Evolutionary conservation across 1,140 invertebrate species (phyloP).

Genomic region (Microplitis mediator): DNA sequence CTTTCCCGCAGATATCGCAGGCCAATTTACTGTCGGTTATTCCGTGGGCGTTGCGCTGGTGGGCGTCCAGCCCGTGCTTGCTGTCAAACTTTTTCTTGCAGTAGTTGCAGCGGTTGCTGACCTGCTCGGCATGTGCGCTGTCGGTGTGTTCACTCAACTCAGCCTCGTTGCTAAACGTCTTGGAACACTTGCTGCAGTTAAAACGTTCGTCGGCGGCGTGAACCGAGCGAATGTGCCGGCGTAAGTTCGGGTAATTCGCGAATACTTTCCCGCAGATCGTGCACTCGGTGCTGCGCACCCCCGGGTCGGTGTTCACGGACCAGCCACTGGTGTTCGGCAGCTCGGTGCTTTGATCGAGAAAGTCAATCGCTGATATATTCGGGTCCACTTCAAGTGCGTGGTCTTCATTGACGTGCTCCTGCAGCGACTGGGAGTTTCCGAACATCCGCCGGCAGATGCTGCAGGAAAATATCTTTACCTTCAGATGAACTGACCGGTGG

Average conservation of each 20-base stretch:
- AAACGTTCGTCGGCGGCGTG: constrained; percentile 60
- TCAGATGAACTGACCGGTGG: constrained; percentile 70
- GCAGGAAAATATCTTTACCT: constrained; percentile 70
- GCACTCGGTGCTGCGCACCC: constrained; percentile 58
- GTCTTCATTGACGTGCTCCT: constrained; percentile 65
- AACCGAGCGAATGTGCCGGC: constrained; percentile 65
- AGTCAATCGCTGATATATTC: constrained; percentile 35
- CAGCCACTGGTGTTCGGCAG: constrained; percentile 39
- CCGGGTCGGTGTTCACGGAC: constrained; percentile 43
- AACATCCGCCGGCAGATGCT: constrained; percentile 67
- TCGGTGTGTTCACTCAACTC: constrained; percentile 35
- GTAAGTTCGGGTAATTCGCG: constrained; percentile 55
- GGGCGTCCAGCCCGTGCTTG: constrained; percentile 44
- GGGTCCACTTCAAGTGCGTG: constrained; percentile 13
- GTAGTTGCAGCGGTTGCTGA: constrained; percentile 35
- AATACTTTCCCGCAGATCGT: constrained; percentile 66
- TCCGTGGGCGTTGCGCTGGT: constrained; percentile 46
- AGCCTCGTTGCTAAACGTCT: constrained; percentile 47
- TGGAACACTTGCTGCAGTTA: constrained; percentile 57
- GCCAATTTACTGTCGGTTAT: constrained; percentile 45
- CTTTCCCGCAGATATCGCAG: constrained; percentile 68
- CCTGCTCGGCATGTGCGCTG: constrained; percentile 29
- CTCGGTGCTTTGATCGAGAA: constrained; percentile 12
- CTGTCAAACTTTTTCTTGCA: constrained; percentile 53
- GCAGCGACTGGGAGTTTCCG: constrained; percentile 64